Percentiles rank a stretch among this genome's conserved stretches.
These are phyloP conservation scores for Manduca sexta DNA, from an alignment of 1,140 invertebrate genomes.

Conservation along the genomic window DNA sequence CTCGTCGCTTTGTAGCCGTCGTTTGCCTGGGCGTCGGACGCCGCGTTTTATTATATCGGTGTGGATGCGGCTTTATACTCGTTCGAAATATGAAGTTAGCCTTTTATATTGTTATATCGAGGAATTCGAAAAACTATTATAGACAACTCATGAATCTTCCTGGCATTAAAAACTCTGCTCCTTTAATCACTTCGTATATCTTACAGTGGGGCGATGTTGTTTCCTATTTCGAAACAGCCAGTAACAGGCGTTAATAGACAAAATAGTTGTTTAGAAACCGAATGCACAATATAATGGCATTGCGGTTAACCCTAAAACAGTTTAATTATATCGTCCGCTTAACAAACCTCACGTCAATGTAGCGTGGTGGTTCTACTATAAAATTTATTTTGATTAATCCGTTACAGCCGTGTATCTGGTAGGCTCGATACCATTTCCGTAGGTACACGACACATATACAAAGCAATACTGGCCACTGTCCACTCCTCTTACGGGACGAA, in stretches of 20 bases:
- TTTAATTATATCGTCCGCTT: conserved; percentile 43
- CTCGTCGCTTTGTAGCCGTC: too few relatives aligned
- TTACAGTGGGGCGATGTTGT: too few relatives aligned
- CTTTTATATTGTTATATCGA: neutral
- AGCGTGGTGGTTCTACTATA: conserved; percentile 25
- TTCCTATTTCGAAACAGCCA: too few relatives aligned
- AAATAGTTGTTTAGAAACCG: neutral
- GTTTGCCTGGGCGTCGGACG: too few relatives aligned
- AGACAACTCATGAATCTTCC: too few relatives aligned
- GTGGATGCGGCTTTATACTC: too few relatives aligned
- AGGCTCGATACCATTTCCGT: conserved; percentile 42
- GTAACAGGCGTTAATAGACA: neutral
- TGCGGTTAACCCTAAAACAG: conserved; percentile 19
- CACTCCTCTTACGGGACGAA: conserved; percentile 51
- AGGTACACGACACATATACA: conserved; percentile 48
- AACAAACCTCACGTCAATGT: conserved; percentile 43
- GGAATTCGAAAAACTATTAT: too few relatives aligned
- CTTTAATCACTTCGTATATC: too few relatives aligned
- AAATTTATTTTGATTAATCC: conserved; percentile 65
- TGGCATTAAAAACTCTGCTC: too few relatives aligned
- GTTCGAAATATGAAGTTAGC: too few relatives aligned
- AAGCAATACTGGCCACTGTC: conserved; percentile 59
- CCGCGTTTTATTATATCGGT: too few relatives aligned
- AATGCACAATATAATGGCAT: neutral
- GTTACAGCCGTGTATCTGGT: conserved; percentile 35